These are phyloP conservation scores for Rhagophthalmus giganteus DNA, from an alignment of 2,888 invertebrate species.

Conservation along the genomic window DNA sequence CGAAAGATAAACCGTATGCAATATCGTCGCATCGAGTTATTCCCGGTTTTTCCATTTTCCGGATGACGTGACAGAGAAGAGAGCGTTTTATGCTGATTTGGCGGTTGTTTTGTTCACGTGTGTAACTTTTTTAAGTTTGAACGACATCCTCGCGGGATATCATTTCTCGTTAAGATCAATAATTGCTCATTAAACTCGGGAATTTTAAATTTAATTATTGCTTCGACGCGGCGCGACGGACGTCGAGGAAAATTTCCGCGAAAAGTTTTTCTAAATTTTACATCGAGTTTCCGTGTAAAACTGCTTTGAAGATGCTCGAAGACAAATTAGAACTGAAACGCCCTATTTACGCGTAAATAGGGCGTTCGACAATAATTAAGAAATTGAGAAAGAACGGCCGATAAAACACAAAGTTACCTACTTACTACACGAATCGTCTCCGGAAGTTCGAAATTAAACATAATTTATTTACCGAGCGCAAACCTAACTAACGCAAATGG, in stretches of 20 bases:
- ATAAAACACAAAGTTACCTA: constrained; percentile 19
- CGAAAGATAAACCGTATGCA: too few relatives aligned
- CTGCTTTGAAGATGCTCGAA: too few relatives aligned
- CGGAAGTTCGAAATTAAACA: constrained; percentile 26
- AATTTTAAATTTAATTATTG: too few relatives aligned
- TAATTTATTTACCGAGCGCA: constrained; percentile 32
- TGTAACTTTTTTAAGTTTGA: constrained; percentile 32
- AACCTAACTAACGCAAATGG: constrained; percentile 33
- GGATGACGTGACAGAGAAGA: constrained; percentile 40
- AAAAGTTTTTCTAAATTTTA: too few relatives aligned
- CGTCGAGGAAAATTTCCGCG: too few relatives aligned
- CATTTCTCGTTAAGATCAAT: constrained; percentile 13
- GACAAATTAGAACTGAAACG: too few relatives aligned
- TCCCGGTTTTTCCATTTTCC: constrained; percentile 41
- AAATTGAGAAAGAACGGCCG: constrained; percentile 23
- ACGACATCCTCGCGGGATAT: constrained; percentile 10
- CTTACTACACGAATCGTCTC: constrained; percentile 14
- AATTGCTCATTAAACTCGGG: constrained; percentile 1
- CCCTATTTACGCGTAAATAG: too few relatives aligned
- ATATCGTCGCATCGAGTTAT: too few relatives aligned
- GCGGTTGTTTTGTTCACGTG: constrained; percentile 44
- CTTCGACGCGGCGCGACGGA: too few relatives aligned
- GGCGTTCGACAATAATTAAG: too few relatives aligned
- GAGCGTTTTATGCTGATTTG: constrained; percentile 40
- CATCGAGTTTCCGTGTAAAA: too few relatives aligned